Base-by-base conservation (phyloP, 2,888 invertebrate species). In the Hemaris fuciformis region DNA sequence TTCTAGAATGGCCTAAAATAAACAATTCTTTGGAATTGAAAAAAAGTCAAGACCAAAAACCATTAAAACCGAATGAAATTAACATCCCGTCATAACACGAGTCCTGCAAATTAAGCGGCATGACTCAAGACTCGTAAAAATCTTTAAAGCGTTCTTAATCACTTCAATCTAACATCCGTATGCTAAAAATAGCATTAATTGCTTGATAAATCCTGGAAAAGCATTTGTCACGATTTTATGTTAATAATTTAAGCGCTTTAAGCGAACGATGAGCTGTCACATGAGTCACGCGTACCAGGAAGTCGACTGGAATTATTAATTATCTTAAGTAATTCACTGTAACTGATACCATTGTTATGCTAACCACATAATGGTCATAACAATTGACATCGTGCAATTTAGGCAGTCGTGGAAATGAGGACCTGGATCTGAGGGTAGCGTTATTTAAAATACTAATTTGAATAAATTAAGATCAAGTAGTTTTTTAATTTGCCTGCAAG, bases 271-370 rank as follows among this genome's bases (percentile, higher is more conserved):
- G 45, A 46, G 27, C 27, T 8, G 27, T 23, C 4, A 6, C 1
- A n/a, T 31, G 27, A 53, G 18, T 53, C 53, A 46, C 23, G 6
- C 6, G 31, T 4, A n/a, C 41, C 38, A 38, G 57, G 41, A 57
- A 57, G 23, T 7, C 23, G 34, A 10, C 20, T 4, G 13, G 57
- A 38, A 57, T 57, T 57, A 41, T 34, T 57, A 57, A 57, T 57
- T 38, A 38, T 57, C 34, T 57, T 38, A 56, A 56, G 56, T 56
- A 57, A 57, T 41, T 34, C 38, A 22, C n/a, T 41, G 38, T 38
- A 38, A 38, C n/a, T 38, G 38, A 38, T 38, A 38, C 38, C 13
- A 3, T 5, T n/a, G 38, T 38, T 38, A 38, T 5, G n/a, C 5
- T 38, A 38, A 38, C 38, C 38, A 38, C 38, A 38, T 38, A 38